Conservation (phyloP, 2,113 vertebrate species). For the Gavia stellata region DNA sequence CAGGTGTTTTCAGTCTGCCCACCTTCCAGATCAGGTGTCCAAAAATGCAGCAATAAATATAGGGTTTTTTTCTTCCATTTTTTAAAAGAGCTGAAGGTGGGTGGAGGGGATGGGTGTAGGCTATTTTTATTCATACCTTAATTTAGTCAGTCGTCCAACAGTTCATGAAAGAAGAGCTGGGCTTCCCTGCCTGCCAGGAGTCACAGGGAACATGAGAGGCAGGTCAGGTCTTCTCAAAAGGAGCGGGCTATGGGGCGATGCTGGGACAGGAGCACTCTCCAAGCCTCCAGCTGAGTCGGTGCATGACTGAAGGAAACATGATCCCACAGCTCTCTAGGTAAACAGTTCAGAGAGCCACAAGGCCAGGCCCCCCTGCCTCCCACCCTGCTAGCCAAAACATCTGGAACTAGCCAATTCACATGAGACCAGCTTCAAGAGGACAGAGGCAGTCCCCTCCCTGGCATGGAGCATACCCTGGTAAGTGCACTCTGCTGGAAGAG, state of each 20-base stretch:
- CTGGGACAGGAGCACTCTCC: not conserved
- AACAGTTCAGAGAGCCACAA: not conserved
- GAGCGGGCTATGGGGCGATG: not conserved
- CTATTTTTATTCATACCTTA: slow-evolving; percentile 45
- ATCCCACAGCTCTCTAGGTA: not conserved
- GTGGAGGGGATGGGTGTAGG: slow-evolving; percentile 5
- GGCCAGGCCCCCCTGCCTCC: not conserved
- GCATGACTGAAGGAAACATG: fast-evolving
- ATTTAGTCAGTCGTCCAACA: slow-evolving; percentile 19
- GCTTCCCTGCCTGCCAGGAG: not conserved
- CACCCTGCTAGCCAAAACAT: not conserved
- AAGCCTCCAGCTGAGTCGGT: not conserved
- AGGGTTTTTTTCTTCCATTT: not conserved
- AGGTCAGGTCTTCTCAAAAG: not conserved
- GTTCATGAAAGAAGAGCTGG: not conserved
- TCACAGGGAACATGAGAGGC: not conserved
- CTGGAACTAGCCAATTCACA: not conserved
- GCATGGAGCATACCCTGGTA: not conserved
- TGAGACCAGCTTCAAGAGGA: not conserved
- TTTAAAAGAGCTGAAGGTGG: slow-evolving; percentile 39
- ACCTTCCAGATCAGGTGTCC: slow-evolving; percentile 64
- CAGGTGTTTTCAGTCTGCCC: slow-evolving; percentile 63
- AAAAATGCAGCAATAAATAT: slow-evolving; percentile 7
- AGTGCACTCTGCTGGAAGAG: not conserved
- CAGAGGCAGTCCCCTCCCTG: not conserved